These are phyloP conservation scores for Cerastis leucographa DNA, from an alignment of 2,888 invertebrate species.

Conservation along the genomic window DNA sequence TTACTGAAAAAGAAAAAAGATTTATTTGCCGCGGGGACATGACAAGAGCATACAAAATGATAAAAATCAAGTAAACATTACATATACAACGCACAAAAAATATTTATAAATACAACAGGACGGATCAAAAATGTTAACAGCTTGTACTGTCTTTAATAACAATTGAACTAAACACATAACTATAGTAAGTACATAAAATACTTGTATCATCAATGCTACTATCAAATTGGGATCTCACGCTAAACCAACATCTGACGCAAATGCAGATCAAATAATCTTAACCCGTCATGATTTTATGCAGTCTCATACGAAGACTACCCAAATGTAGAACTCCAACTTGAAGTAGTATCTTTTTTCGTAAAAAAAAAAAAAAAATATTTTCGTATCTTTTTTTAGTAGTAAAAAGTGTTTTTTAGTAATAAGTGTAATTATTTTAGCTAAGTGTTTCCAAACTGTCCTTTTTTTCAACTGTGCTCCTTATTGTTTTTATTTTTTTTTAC, in stretches of 20 bases:
- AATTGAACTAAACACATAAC: neutral
- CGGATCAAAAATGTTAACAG: too few species aligned
- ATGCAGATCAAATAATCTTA: constrained; percentile 57
- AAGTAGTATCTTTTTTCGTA: constrained; percentile 32
- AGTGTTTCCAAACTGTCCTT: constrained; percentile 67
- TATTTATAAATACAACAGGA: too few species aligned
- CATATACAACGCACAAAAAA: too few species aligned
- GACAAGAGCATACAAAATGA: too few species aligned
- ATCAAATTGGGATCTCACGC: constrained; percentile 66
- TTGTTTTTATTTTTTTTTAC: constrained; percentile 64
- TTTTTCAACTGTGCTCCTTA: constrained; percentile 67
- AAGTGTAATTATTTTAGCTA: constrained; percentile 30
- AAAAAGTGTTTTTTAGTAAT: constrained; percentile 13
- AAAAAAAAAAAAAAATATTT: constrained; percentile 16
- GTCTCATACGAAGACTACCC: constrained; percentile 33
- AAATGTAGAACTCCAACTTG: constrained; percentile 40
- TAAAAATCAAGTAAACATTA: too few species aligned
- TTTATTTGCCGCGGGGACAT: too few species aligned
- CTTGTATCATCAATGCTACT: neutral
- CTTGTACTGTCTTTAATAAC: neutral
- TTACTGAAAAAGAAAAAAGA: neutral
- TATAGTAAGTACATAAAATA: constrained; percentile 1
- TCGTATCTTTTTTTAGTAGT: neutral
- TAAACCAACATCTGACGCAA: constrained; percentile 61
- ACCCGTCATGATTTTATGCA: constrained; percentile 58